Base-by-base conservation (phyloP, 1,140 invertebrate genomes). In the Drosophila trapezifrons region DNA sequence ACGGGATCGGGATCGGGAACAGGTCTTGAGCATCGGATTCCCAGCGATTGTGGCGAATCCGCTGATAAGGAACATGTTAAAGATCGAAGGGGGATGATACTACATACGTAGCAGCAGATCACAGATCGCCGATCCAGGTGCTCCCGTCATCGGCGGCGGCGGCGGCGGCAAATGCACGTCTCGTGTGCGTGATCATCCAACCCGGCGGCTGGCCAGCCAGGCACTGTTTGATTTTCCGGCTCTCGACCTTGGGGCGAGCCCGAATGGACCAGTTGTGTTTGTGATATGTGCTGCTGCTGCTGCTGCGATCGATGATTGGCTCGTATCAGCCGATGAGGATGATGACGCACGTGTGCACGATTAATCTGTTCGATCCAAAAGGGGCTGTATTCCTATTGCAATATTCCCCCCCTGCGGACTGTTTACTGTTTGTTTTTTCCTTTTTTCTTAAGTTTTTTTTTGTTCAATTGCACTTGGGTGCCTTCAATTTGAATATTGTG, bases 231-330 rank as follows among this genome's bases (percentile, higher is more conserved):
- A n/a, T 51, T 69, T 43, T 47, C 60, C 62, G 17, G 35, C 45
- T 66, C 37, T 65, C 27, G 65, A 66, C 65, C 65, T 69, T 69
- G 59, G 59, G 25, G 9, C 25, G 2, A 29, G 27, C 37, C 37
- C 60, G 51, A 51, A 37, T 67, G 65, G 65, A 65, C 65, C 65
- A 51, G 64, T 60, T 64, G 29, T n/a, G 27, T 49, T 4, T n/a
- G 43, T 2, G 32, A 63, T 66, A 35, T 22, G 43, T 64, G 37
- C 10, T 35, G 42, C 42, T n/a, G 32, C 17, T 64, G 37, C 10
- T 35, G 42, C 42, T n/a, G 32, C 17, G 18, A 40, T 67, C 64
- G 58, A 12, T 40, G 64, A 32, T 63, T 32, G 45, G 38, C 18
- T 58, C 52, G 27, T 32, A 40, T 63, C 25, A 29, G 52, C 52